phyloP scores from a whole-genome alignment of 2,797 vertebrate genomes.

The Microhierax caerulescens region DNA sequence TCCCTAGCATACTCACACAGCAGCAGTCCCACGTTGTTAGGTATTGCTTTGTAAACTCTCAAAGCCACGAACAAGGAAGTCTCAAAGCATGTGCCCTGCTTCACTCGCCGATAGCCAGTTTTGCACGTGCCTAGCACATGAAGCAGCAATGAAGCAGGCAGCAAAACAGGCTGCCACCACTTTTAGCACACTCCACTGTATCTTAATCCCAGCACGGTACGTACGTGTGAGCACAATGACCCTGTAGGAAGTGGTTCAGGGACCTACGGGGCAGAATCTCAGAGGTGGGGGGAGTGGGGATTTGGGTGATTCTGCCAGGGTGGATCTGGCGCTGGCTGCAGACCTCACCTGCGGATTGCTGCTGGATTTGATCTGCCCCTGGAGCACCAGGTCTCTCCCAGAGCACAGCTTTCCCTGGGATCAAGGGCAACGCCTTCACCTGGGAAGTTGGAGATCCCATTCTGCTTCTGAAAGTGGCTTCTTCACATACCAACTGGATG shows the following conservation, averaged over 20 bases:
- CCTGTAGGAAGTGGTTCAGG: rapidly evolving
- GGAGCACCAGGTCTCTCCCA: rapidly evolving
- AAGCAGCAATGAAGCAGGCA: background rate
- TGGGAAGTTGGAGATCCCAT: background rate
- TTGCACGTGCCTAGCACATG: background rate
- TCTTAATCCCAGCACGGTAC: rapidly evolving
- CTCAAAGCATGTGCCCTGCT: background rate
- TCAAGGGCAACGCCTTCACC: background rate
- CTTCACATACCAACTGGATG: background rate
- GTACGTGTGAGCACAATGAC: background rate
- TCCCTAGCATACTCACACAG: background rate
- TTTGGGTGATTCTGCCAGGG: background rate
- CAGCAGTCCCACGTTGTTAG: background rate
- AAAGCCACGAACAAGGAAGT: background rate
- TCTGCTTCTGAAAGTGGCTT: background rate
- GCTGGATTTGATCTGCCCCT: background rate
- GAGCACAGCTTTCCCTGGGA: background rate
- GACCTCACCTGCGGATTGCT: background rate
- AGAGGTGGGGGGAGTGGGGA: background rate
- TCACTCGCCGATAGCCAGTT: rapidly evolving
- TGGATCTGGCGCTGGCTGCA: background rate
- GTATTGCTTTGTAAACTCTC: background rate
- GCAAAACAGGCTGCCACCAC: background rate
- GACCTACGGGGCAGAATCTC: background rate
- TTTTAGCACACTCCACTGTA: background rate